Evolutionary conservation across 2,797 vertebrate species (phyloP).

Genomic region (Halcyon chelicuti): DNA sequence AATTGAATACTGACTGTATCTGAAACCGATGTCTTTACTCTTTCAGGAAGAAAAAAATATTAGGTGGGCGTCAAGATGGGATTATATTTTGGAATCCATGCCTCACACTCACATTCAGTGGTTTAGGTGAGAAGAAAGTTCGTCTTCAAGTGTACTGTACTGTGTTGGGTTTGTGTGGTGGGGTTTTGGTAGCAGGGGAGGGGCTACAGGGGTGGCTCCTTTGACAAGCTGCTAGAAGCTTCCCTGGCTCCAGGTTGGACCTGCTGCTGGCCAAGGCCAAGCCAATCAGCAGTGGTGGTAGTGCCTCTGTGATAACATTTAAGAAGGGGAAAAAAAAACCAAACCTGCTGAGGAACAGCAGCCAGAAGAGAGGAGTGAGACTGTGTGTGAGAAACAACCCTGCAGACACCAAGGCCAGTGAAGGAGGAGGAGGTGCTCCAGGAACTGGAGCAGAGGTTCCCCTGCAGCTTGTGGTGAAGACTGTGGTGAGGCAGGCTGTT

Average conservation of each 20-base stretch:
- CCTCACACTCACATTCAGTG: constrained; percentile 95
- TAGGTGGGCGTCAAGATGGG: constrained; percentile 95
- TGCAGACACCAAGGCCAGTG: background rate
- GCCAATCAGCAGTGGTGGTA: background rate
- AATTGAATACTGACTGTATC: background rate
- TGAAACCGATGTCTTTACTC: background rate
- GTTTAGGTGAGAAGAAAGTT: constrained; percentile 86
- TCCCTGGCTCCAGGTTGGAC: background rate
- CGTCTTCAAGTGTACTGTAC: background rate
- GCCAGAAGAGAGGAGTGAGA: background rate
- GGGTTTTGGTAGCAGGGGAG: background rate
- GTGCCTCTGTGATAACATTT: background rate
- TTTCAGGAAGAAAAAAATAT: constrained; percentile 87
- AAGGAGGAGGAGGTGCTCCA: background rate
- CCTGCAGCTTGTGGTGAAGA: background rate
- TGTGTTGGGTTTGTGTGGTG: background rate
- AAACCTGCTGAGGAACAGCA: background rate
- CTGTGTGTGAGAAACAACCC: background rate
- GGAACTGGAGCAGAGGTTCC: background rate
- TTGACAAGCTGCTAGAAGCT: background rate
- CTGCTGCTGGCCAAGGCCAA: background rate
- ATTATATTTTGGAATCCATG: constrained; percentile 96
- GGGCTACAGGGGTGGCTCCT: background rate
- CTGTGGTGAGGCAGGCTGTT: background rate
- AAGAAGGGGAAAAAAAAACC: background rate